Evolutionary conservation across 2,113 vertebrate genomes (phyloP).

Genomic region (Equus przewalskii): DNA sequence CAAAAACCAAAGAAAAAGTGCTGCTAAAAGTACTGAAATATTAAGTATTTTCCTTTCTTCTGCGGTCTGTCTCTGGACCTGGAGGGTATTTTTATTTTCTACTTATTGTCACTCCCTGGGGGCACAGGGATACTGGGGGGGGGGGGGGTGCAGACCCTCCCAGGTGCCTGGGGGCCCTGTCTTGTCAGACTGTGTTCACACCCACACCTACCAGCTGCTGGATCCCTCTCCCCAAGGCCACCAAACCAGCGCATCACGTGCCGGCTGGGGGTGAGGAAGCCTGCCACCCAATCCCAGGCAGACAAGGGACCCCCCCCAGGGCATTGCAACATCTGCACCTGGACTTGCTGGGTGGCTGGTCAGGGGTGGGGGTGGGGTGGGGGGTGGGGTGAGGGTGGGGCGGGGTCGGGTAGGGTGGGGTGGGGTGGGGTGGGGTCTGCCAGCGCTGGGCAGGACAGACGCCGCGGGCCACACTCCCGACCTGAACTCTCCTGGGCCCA

Average conservation of each 20-base stretch:
- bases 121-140: no score
- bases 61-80: not conserved
- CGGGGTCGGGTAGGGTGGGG: not conserved
- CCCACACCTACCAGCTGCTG: not conserved
- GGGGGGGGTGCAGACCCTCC: not conserved
- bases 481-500: accelerated
- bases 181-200: no score
- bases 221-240: not conserved
- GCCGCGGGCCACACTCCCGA: accelerated
- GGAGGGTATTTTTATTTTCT: not conserved
- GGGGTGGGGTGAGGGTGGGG: no score
- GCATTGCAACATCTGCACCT: not conserved
- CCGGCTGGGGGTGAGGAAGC: not conserved
- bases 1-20: not conserved
- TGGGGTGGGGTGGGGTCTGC: not conserved
- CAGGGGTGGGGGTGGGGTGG: not conserved
- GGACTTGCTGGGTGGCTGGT: not conserved
- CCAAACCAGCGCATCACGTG: not conserved
- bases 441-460: not conserved
- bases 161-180: not conserved
- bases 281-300: not conserved
- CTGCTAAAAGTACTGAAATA: not conserved
- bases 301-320: not conserved
- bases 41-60: not conserved
- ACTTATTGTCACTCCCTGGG: not conserved